phyloP scores from a whole-genome alignment of 2,113 vertebrate genomes.

The Oophaga pumilio region DNA sequence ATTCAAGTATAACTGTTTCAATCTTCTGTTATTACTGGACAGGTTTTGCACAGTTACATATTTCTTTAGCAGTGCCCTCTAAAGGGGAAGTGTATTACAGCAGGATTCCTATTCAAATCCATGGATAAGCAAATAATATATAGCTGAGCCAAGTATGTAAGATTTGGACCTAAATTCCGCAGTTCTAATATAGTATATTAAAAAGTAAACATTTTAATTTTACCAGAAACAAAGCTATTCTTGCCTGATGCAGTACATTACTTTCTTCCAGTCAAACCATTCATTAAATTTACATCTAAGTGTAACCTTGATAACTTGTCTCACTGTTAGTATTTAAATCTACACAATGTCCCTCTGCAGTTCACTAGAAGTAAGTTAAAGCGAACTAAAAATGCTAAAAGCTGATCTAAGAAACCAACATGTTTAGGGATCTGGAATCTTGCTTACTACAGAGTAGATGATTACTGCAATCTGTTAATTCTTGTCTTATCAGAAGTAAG shows the following conservation, averaged over 20 bases:
- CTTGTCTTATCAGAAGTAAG: constrained; percentile 51
- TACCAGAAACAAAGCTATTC: neutral
- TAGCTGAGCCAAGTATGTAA: too few relatives aligned
- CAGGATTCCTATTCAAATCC: too few relatives aligned
- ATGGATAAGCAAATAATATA: too few relatives aligned
- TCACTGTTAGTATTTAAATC: constrained; percentile 31
- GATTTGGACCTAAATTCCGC: too few relatives aligned
- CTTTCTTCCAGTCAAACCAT: neutral
- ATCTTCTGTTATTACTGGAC: too few relatives aligned
- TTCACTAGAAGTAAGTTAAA: constrained; percentile 1
- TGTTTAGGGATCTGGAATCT: constrained; percentile 45
- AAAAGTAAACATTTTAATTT: neutral
- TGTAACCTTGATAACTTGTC: constrained; percentile 5
- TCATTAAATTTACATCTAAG: constrained; percentile 36
- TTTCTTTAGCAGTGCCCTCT: too few relatives aligned
- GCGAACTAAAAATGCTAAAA: constrained; percentile 28
- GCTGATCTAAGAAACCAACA: constrained; percentile 49
- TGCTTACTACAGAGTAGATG: constrained; percentile 47
- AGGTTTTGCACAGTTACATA: too few relatives aligned
- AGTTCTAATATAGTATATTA: neutral
- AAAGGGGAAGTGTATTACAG: too few relatives aligned
- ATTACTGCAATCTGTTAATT: constrained; percentile 49
- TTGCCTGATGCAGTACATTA: neutral
- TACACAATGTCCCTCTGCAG: constrained; percentile 14
- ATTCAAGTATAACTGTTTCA: too few relatives aligned